These are phyloP conservation scores for Peribatodes rhomboidaria DNA, from an alignment of 2,888 invertebrate species.

Conservation along the genomic window DNA sequence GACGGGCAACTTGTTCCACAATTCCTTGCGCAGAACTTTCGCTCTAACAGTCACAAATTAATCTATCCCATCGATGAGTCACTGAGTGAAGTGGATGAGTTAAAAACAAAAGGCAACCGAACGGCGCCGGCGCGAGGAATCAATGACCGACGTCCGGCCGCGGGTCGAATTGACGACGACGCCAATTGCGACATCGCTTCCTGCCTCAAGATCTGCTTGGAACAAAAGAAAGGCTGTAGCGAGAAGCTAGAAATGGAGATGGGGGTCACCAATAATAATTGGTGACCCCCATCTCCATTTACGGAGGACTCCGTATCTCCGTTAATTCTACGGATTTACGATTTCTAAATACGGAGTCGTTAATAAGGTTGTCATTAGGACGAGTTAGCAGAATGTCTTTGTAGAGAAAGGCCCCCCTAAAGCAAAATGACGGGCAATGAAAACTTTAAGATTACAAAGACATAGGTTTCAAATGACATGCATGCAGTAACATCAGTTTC, in stretches of 20 bases:
- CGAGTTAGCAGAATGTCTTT: no score
- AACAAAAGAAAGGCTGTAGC: constrained; percentile 52
- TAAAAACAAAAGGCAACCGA: constrained; percentile 67
- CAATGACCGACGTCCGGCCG: constrained; percentile 83
- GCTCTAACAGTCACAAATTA: constrained; percentile 3
- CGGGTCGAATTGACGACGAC: constrained; percentile 80
- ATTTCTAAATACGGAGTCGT: no score
- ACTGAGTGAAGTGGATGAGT: constrained; percentile 32
- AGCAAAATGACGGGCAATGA: no score
- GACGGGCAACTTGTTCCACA: no score
- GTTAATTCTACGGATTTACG: no score
- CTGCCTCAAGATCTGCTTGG: constrained; percentile 62
- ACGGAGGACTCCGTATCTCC: no score
- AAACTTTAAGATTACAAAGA: no score
- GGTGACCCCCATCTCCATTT: no score
- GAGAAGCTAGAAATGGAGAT: constrained; percentile 18
- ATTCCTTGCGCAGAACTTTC: background rate
- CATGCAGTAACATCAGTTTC: no score
- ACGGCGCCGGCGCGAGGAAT: constrained; percentile 79
- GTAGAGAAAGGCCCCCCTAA: no score
- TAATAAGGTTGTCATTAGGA: no score
- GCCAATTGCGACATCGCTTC: constrained; percentile 82
- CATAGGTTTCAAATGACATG: no score
- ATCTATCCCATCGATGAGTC: constrained; percentile 40
- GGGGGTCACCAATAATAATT: background rate